Evolutionary conservation across 37 sponge, comb jelly and placozoan genomes (phyloP).

Genomic region (Lycopodina hypogea): DNA sequence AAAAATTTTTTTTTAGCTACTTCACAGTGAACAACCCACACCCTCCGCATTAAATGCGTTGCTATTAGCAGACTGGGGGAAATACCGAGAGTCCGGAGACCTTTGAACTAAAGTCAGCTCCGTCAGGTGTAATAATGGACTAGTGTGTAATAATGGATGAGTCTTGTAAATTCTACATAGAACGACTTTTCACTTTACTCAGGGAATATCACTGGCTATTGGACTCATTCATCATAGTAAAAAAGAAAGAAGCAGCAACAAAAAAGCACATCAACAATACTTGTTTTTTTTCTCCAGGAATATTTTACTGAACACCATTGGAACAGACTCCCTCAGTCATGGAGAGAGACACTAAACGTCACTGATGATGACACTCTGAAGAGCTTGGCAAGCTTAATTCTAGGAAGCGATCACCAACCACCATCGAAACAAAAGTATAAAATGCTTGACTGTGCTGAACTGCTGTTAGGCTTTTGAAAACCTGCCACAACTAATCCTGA

Average conservation of each 20-base stretch:
- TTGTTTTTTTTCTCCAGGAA: constrained; percentile 40
- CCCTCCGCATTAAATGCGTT: no score
- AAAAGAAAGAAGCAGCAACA: not conserved
- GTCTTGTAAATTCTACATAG: not conserved
- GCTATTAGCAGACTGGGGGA: no score
- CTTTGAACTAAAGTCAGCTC: no score
- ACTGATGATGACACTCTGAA: constrained; percentile 4
- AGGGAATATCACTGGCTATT: constrained; percentile 35
- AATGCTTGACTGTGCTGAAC: no score
- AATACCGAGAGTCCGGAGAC: no score
- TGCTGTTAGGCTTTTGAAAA: no score
- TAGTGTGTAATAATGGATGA: not conserved
- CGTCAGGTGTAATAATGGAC: no score
- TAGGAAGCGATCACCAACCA: not conserved
- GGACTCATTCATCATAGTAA: constrained; percentile 59
- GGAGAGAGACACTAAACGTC: constrained; percentile 34
- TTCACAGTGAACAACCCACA: no score
- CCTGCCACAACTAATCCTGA: no score
- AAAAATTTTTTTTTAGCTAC: no score
- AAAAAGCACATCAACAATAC: not conserved
- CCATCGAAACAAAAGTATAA: not conserved
- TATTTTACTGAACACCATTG: constrained; percentile 78
- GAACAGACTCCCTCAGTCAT: constrained; percentile 51
- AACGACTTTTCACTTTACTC: constrained; percentile 25
- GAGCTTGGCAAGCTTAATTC: constrained; percentile 25